Evolutionary conservation across 1,140 invertebrate species (phyloP), one percentile per base, ranked within the genome.

Genomic region (Micrasema minimum): DNA sequence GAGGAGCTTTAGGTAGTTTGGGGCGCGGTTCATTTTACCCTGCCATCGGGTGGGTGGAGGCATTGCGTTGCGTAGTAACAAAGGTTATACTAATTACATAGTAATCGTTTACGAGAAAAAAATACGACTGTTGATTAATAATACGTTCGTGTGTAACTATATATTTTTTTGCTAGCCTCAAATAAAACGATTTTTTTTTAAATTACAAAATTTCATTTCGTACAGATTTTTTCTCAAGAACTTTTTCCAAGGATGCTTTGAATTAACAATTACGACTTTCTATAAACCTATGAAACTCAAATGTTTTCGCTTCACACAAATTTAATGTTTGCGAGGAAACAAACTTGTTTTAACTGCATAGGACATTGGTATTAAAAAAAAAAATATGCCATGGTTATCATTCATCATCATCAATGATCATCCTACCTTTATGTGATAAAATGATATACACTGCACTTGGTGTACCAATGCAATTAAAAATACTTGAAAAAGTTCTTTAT

Each of bases 1-100:
- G 31, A 2, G 43, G 65, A 72, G 72, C 72, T 75, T 75, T 71
- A 67, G 55, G 69, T 65, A 55, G 72, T 66, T 66, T 67, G 71
- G 57, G 50, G 37, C 20, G 22, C n/a, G 43, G 43, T 35, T 18
- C 46, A 18, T 23, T 66, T 12, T n/a, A n/a, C 31, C 48, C 64
- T 37, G 46, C 43, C 41, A 20, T 22, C 37, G 51, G 50, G 45
- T 59, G 11, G 20, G 18, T 37, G 57, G 18, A 31, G 38, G 18
- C 37, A 16, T 10, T 61, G 12, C 61, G 61, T 12, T 55, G 51
- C 51, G 51, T 55, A 16, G 51, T 9, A 12, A 31, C 26, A 55
- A 55, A 55, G 26, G 51, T 55, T 18, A 12, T 51, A 12, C 16
- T 45, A 45, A n/a, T 6, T 2, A 4, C 2, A 51, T 51, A 1